Evolutionary conservation across 2,113 vertebrate species (phyloP), one percentile per base, ranked within the genome.

Genomic region (Dicaeum eximium): DNA sequence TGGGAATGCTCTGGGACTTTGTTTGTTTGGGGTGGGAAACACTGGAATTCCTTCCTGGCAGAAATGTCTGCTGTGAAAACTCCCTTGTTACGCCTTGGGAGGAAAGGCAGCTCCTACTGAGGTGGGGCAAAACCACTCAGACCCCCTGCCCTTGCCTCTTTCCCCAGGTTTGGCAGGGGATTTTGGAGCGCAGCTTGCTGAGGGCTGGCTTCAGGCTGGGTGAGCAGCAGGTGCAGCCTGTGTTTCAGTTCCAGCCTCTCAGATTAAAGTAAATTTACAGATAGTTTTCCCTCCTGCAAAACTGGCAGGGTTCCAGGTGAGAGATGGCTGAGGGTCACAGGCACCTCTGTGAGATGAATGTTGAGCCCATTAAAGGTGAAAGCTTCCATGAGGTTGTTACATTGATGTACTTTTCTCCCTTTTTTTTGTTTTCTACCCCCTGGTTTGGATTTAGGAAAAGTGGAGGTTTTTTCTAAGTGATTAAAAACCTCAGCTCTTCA

Each of bases 91-190:
- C 2, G 6, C 65, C 25, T 33, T 15, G 67, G 42, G 62, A 25
- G 72, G 51, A 88, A 50, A 54, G 44, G 64, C 53, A 79, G 3
- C 20, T 51, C 15, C 17, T 74, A 0, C 54, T 40, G 81, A 50
- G 64, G 24, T 56, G 74, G 25, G 56, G 35, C 47, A 67, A 2
- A 56, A 2, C 12, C 15, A 0, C 87, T 56, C 23, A 14, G 4
- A 38, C 5, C 2, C n/a, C 9, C 42, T 10, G 31, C 7, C 2
- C 50, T 50, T 37, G 22, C 5, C 33, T 74, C 9, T 38, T 10
- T 2, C 2, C 6, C 35, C 4, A 1, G 40, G 15, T 47, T 2
- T 54, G 60, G 54, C 31, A 61, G 78, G 27, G 30, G 6, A 2
- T 18, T 74, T 24, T 31, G 77, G 48, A 15, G 31, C 25, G 2